A percentile compares a stretch with the other conserved stretches of the same genome.
Evolutionary conservation across 2,888 invertebrate genomes (phyloP).

Genomic region (Calameuta filiformis): DNA sequence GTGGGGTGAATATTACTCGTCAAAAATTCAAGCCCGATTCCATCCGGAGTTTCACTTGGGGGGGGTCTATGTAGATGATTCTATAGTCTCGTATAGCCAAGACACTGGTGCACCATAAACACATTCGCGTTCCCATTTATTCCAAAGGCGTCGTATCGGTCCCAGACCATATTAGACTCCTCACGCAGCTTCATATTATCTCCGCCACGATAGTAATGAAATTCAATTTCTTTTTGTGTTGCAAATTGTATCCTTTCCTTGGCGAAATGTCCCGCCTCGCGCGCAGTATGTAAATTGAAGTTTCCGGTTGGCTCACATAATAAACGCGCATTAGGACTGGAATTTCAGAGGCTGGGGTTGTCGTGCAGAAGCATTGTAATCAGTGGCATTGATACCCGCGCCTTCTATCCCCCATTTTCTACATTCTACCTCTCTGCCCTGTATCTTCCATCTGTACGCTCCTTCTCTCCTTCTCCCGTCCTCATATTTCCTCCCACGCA

Average conservation of each 20-base stretch:
- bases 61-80: no score
- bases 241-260: constrained; percentile 29
- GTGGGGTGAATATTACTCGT: no score
- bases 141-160: background rate
- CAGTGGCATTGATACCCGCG: constrained; percentile 31
- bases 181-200: background rate
- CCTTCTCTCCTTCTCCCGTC: constrained; percentile 8
- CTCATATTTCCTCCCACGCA: background rate
- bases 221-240: constrained; percentile 19
- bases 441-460: constrained; percentile 9
- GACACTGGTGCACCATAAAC: no score
- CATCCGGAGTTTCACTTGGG: no score
- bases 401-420: constrained; percentile 9
- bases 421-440: constrained; percentile 9
- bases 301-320: constrained; percentile 36
- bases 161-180: constrained; percentile 1
- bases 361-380: constrained; percentile 30
- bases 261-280: constrained; percentile 8
- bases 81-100: no score
- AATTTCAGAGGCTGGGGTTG: constrained; percentile 14
- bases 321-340: constrained; percentile 36
- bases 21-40: no score
- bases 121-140: background rate
- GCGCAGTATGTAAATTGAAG: constrained; percentile 34
- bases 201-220: constrained; percentile 10